phyloP scores from a whole-genome alignment of 2,113 vertebrate species.

The Tetraodon nigroviridis region DNA sequence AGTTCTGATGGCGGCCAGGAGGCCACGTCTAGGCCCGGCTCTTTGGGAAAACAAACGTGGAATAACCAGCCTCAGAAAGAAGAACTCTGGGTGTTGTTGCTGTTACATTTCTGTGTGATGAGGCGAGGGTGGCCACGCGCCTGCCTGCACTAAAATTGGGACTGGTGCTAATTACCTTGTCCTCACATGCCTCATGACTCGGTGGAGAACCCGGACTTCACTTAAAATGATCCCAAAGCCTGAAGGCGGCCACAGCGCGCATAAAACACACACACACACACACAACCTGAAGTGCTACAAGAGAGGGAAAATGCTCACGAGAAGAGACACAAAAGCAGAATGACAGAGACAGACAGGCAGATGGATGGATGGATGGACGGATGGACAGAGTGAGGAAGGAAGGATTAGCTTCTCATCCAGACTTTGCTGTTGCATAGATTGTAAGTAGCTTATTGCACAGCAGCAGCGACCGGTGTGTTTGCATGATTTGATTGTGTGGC shows the following conservation, averaged over 20 bases:
- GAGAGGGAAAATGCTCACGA: slow-evolving; percentile 7
- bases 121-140: neutral
- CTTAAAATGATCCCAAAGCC: neutral
- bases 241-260: neutral
- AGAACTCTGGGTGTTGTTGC: slow-evolving; percentile 12
- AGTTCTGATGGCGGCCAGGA: neutral
- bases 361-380: neutral
- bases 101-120: slow-evolving; percentile 8
- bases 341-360: slow-evolving; percentile 6
- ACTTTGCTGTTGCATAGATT: slow-evolving; percentile 70
- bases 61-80: slow-evolving; percentile 15
- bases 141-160: slow-evolving; percentile 21
- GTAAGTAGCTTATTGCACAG: slow-evolving; percentile 75
- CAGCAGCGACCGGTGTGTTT: slow-evolving; percentile 58
- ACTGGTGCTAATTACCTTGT: slow-evolving; percentile 50
- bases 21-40: neutral
- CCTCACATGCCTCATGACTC: slow-evolving; percentile 26
- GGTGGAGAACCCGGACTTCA: slow-evolving; percentile 1
- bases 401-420: slow-evolving; percentile 73
- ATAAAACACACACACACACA: neutral
- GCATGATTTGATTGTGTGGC: slow-evolving; percentile 55
- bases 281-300: neutral
- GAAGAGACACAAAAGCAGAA: slow-evolving; percentile 10
- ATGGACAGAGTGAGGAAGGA: slow-evolving; percentile 32
- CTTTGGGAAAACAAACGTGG: neutral